Conservation (phyloP, 2,113 vertebrate genomes). For the Phyllostomus discolor region DNA sequence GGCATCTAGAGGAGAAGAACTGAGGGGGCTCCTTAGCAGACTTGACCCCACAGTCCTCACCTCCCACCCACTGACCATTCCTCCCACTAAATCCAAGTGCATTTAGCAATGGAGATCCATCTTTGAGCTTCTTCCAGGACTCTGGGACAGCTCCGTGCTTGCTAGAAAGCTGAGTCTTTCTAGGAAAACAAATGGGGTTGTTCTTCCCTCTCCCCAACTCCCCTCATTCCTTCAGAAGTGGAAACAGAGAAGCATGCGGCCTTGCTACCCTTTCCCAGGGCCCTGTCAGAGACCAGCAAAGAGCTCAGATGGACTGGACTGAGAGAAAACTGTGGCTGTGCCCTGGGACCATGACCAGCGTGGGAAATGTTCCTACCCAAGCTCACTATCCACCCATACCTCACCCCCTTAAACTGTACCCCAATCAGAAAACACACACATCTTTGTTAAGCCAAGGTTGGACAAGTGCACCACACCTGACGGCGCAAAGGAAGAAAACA, state of each 20-base stretch:
- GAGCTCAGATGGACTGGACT: not conserved
- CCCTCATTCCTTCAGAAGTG: not conserved
- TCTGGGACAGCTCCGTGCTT: not conserved
- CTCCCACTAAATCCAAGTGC: not conserved
- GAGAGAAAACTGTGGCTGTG: not conserved
- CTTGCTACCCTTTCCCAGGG: not conserved
- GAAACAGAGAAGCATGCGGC: not conserved
- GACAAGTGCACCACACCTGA: not conserved
- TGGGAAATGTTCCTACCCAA: not conserved
- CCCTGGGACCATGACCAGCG: not conserved
- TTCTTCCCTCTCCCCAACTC: not conserved
- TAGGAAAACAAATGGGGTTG: not conserved
- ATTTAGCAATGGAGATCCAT: not conserved
- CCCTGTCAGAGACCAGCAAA: not conserved
- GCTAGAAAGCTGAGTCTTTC: not conserved
- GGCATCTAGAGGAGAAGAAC: not conserved
- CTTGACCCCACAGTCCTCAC: not conserved
- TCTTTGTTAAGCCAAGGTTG: not conserved
- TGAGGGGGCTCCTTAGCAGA: not conserved
- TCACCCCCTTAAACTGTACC: not conserved
- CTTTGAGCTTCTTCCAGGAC: not conserved
- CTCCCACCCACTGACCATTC: not conserved
- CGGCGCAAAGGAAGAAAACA: not conserved
- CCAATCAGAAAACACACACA: not conserved
- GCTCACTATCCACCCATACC: not conserved